Conservation (phyloP, 2,113 vertebrate species). For the Pollimyrus isidori region DNA sequence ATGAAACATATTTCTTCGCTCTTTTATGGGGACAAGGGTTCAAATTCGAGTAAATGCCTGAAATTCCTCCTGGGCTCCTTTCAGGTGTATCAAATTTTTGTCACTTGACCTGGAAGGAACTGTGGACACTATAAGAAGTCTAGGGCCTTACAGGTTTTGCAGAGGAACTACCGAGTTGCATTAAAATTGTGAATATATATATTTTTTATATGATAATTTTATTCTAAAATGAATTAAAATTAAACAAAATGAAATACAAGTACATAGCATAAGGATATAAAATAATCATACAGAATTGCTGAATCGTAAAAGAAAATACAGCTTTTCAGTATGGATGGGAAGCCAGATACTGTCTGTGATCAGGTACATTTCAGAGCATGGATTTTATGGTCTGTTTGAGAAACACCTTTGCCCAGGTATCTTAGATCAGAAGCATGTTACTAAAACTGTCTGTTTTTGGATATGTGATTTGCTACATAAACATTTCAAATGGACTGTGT, state of each 20-base stretch:
- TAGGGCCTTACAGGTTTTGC: background rate
- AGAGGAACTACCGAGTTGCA: background rate
- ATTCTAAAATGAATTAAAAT: background rate
- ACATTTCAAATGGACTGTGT: background rate
- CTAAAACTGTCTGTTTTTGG: background rate
- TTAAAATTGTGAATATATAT: background rate
- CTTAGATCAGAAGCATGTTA: background rate
- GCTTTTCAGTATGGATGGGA: background rate
- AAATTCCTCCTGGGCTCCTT: slow-evolving; percentile 30
- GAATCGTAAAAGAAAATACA: background rate
- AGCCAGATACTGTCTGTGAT: background rate
- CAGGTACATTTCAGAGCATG: background rate
- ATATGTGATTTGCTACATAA: background rate
- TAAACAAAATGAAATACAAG: background rate
- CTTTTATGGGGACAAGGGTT: slow-evolving; percentile 26
- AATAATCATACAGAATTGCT: background rate
- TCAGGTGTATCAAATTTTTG: slow-evolving; percentile 29
- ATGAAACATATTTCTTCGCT: slow-evolving; percentile 29
- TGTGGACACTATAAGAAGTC: slow-evolving; percentile 13
- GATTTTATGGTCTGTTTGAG: background rate
- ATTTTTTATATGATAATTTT: background rate
- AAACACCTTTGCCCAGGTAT: background rate
- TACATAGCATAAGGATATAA: background rate
- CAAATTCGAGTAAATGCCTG: slow-evolving; percentile 37
- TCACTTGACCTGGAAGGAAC: slow-evolving; percentile 8